Percentiles rank a stretch among this genome's conserved stretches.
phyloP scores from a whole-genome alignment of 2,113 vertebrate genomes.

The Polyodon spathula region DNA sequence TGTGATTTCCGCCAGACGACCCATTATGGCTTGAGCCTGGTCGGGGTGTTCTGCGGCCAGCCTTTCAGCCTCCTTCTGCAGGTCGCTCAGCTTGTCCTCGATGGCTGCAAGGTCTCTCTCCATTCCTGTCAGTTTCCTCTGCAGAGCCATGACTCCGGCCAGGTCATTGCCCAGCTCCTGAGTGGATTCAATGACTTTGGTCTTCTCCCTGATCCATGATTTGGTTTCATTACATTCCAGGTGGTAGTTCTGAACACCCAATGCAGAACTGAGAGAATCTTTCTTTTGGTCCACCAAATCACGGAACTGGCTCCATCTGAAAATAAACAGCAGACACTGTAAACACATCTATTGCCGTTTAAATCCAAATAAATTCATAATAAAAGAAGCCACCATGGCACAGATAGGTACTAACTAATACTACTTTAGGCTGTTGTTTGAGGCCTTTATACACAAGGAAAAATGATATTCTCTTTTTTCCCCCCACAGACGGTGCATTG shows the following conservation, averaged over 20 bases:
- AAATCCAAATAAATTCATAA: too few species aligned
- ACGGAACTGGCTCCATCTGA: slow-evolving; percentile 94
- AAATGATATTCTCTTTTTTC: too few species aligned
- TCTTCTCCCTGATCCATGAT: slow-evolving; percentile 98
- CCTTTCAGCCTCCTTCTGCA: slow-evolving; percentile 86
- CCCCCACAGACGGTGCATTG: too few species aligned
- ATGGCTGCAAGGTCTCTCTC: slow-evolving; percentile 92
- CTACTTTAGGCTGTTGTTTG: too few species aligned
- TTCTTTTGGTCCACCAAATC: slow-evolving; percentile 95
- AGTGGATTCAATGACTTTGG: slow-evolving; percentile 97
- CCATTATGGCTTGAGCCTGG: slow-evolving; percentile 84
- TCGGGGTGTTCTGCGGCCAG: slow-evolving; percentile 82
- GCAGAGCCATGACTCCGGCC: slow-evolving; percentile 92
- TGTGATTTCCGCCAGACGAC: slow-evolving; percentile 79
- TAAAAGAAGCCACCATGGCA: neutral
- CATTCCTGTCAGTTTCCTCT: slow-evolving; percentile 96
- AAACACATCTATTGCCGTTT: too few species aligned
- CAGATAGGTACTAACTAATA: too few species aligned
- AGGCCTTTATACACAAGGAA: too few species aligned
- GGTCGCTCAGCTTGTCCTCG: slow-evolving; percentile 84
- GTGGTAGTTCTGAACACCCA: slow-evolving; percentile 97
- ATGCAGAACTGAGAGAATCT: slow-evolving; percentile 79
- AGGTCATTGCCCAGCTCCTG: slow-evolving; percentile 95
- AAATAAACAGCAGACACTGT: neutral
- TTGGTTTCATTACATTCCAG: slow-evolving; percentile 98